Conservation (phyloP, 2,888 invertebrate genomes). For the Nesidiocoris tenuis region DNA sequence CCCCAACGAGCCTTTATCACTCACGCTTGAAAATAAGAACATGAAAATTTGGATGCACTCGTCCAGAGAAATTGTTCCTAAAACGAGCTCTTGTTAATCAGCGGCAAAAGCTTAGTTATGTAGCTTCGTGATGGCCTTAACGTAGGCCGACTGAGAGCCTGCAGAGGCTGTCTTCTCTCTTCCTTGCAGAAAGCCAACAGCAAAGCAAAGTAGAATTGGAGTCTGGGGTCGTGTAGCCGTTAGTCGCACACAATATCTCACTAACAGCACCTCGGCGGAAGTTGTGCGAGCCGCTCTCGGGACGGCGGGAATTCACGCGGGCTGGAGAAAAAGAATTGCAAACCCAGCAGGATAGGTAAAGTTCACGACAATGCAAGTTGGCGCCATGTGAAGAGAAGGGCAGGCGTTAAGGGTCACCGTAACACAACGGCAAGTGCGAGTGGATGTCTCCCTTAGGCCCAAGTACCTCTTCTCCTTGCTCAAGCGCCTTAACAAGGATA, state of each 20-base stretch:
- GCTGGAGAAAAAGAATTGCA: constrained; percentile 23
- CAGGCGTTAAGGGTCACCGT: background rate
- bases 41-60: too few relatives aligned
- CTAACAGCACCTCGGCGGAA: background rate
- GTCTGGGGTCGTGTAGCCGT: too few relatives aligned
- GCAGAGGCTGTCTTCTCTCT: too few relatives aligned
- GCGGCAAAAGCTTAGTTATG: too few relatives aligned
- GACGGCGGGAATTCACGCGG: background rate
- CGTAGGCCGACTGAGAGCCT: too few relatives aligned
- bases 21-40: too few relatives aligned
- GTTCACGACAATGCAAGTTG: constrained; percentile 18
- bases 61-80: too few relatives aligned
- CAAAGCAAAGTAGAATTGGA: too few relatives aligned
- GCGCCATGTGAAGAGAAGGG: background rate
- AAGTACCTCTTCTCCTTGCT: background rate
- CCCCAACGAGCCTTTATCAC: too few relatives aligned
- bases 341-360: constrained; percentile 2
- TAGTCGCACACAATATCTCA: background rate
- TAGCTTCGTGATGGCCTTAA: too few relatives aligned
- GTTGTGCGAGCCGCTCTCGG: background rate
- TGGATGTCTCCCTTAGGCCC: background rate
- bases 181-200: too few relatives aligned
- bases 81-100: too few relatives aligned
- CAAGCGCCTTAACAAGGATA: constrained; percentile 24
- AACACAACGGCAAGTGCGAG: background rate